A percentile compares a stretch with the other conserved stretches of the same genome.
Evolutionary conservation across 2,113 vertebrate species (phyloP).

Genomic region (Atlantisia rogersi): DNA sequence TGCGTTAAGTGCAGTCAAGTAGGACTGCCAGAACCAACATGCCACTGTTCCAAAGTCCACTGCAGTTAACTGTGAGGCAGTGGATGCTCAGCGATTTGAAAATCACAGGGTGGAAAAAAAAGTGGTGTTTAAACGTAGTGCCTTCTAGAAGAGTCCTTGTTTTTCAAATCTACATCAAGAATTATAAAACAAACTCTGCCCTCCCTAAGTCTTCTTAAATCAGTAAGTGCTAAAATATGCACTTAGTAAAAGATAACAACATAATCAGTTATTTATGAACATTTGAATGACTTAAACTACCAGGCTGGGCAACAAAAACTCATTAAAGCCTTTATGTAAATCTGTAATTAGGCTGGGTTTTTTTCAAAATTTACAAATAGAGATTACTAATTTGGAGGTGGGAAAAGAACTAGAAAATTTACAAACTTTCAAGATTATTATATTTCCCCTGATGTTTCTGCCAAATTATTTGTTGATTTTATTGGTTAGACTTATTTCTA

Average conservation of each 20-base stretch:
- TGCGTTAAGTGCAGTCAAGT: neutral
- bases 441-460: neutral
- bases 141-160: neutral
- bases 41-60: neutral
- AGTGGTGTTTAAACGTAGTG: neutral
- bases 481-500: neutral
- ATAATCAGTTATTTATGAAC: neutral
- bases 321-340: neutral
- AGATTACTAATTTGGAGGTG: neutral
- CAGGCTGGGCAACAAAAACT: neutral
- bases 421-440: neutral
- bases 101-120: neutral
- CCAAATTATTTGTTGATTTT: neutral
- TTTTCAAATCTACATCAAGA: neutral
- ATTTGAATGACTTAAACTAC: neutral
- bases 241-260: neutral
- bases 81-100: neutral
- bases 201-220: neutral
- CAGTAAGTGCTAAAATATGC: neutral
- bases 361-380: neutral
- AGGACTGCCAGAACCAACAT: neutral
- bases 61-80: neutral
- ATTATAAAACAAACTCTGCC: neutral
- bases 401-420: neutral
- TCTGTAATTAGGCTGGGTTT: neutral